Base-by-base conservation (phyloP, 1,140 invertebrate genomes). In the Latrodectus geometricus region DNA sequence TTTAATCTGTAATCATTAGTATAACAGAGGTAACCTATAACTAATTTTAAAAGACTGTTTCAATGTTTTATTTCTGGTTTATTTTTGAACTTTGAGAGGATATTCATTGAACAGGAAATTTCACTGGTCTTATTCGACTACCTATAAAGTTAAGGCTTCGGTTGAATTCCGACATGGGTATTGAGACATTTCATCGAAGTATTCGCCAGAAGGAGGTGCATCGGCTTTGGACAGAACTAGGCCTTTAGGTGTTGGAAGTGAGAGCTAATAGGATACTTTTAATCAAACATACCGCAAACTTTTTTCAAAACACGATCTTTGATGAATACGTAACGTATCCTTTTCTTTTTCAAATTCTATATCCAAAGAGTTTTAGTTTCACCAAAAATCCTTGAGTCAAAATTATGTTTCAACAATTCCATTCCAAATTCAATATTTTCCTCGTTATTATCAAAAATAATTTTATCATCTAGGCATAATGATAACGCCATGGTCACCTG, bases 1-100 rank as follows among this genome's bases (percentile, higher is more conserved):
- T 68, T 17, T 52, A 80, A 70, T 52, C 35, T 77, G 69, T 52
- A 50, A 52, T 49, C 15, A 69, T 70, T 69, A 70, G 23, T 80
- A n/a, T 79, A n/a, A 79, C 0, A 4, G 17, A 79, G 7, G 66
- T 79, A 68, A 12, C 21, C 56, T n/a, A n/a, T n/a, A n/a, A n/a
- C n/a, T n/a, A n/a, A n/a, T n/a, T n/a, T n/a, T n/a, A n/a, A n/a
- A n/a, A n/a, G n/a, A n/a, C n/a, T n/a, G n/a, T n/a, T n/a, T n/a
- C n/a, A n/a, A n/a, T n/a, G n/a, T n/a, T n/a, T n/a, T n/a, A n/a
- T n/a, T n/a, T n/a, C n/a, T n/a, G n/a, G n/a, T n/a, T n/a, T n/a
- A n/a, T n/a, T n/a, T n/a, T n/a, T n/a, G n/a, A n/a, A n/a, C n/a
- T n/a, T n/a, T n/a, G n/a, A n/a, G n/a, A n/a, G n/a, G n/a, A n/a